These are phyloP conservation scores for Orthonyx spaldingii DNA, from an alignment of 2,113 vertebrate species.

Conservation along the genomic window DNA sequence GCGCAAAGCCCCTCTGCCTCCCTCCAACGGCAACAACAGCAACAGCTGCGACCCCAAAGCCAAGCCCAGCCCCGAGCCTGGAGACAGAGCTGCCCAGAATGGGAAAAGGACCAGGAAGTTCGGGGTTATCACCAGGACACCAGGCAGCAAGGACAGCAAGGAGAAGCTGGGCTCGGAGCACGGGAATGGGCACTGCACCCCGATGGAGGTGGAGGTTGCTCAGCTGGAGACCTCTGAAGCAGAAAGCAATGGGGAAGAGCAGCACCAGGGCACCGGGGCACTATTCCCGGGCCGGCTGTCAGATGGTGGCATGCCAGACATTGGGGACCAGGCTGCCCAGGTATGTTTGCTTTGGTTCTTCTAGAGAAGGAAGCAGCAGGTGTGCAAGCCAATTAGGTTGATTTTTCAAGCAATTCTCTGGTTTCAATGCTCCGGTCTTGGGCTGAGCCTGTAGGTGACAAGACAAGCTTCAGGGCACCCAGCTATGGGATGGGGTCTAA, in stretches of 20 bases:
- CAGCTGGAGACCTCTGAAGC: conserved; percentile 55
- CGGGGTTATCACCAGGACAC: conserved; percentile 86
- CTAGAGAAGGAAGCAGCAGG: not conserved
- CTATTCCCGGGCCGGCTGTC: conserved; percentile 66
- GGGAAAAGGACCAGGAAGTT: conserved; percentile 89
- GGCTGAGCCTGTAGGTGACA: not conserved
- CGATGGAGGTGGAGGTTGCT: conserved; percentile 67
- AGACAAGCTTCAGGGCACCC: not conserved
- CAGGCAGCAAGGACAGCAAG: conserved; percentile 64
- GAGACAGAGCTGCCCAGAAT: conserved; percentile 65
- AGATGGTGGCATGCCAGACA: conserved; percentile 70
- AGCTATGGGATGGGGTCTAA: not conserved
- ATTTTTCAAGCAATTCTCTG: not conserved
- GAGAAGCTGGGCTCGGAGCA: conserved; percentile 32
- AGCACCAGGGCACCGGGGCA: not conserved
- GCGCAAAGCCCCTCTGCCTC: conserved; percentile 86
- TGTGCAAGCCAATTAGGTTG: rapidly evolving
- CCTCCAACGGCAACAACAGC: conserved; percentile 74
- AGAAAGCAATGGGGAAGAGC: conserved; percentile 24
- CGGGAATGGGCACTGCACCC: conserved; percentile 62
- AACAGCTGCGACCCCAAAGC: conserved; percentile 69
- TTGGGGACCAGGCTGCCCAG: conserved; percentile 74
- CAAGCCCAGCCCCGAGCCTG: conserved; percentile 57
- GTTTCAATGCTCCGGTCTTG: not conserved
- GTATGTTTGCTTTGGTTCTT: conserved; percentile 58